Evolutionary conservation across 37 sponge, comb jelly and placozoan species (phyloP).

Genomic region (Haliclona indistincta): DNA sequence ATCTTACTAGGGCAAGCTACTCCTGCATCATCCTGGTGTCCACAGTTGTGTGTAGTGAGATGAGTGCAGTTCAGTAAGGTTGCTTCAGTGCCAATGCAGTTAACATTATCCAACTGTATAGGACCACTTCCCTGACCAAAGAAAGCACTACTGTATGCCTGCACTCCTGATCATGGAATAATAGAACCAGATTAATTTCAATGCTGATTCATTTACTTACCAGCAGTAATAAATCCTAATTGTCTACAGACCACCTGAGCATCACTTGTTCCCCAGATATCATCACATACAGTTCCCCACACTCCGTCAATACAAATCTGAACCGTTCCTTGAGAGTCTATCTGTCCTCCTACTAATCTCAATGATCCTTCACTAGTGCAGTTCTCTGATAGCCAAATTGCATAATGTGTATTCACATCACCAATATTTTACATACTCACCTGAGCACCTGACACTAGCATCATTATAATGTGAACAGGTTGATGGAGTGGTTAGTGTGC

Average conservation of each 20-base stretch:
- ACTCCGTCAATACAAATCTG: background rate
- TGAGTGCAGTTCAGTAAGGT: background rate
- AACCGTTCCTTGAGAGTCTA: background rate
- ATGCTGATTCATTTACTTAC: background rate
- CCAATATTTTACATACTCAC: no score
- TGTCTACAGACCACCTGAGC: slow-evolving; percentile 9
- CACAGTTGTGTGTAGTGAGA: background rate
- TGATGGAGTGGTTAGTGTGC: no score
- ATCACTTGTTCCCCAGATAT: background rate
- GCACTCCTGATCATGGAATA: no score
- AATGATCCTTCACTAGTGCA: background rate
- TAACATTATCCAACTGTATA: background rate
- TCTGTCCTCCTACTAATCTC: background rate
- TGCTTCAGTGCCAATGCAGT: slow-evolving; percentile 8
- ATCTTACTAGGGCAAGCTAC: no score
- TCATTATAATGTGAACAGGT: no score
- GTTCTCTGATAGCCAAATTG: no score
- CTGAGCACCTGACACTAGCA: no score
- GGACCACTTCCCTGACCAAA: slow-evolving; percentile 27
- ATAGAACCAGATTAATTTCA: no score
- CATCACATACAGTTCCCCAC: background rate
- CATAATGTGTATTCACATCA: no score
- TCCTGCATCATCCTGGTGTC: no score
- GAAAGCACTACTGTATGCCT: no score
- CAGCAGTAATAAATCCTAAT: background rate